Base-by-base conservation (phyloP, 2,797 vertebrate genomes). In the Setipinna tenuifilis region DNA sequence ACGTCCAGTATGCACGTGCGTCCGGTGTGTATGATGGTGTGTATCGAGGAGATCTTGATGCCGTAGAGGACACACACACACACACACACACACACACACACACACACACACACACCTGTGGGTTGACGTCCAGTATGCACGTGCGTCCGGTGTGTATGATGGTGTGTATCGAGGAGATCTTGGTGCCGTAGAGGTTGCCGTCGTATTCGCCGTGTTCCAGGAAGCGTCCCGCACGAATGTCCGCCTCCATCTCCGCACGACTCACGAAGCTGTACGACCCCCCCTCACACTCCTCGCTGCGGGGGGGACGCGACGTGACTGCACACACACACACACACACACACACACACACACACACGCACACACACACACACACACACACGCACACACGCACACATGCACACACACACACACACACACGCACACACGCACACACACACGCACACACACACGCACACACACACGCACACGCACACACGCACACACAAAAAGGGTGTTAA, bases 181-280 rank as follows among this genome's bases (percentile, higher is more conserved):
- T 99, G 86, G 98, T 99, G 90, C 98, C 98, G 12, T 99, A 99
- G 85, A 99, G 97, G 93, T 99, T 99, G 83, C 96, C 97, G 86
- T 99, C 98, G 28, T 99, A 99, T 88, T 99, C 98, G 21, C 98
- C 98, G 31, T 99, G 97, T 90, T 99, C 98, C 90, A 99, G 93
- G 86, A 99, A 99, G 44, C 96, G 96, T 84, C 98, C 97, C 87
- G 95, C 95, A 93, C 98, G 98, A 90, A 99, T 96, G 93, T 99
- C 98, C 2, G 59, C 94, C 93, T 99, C 98, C 98, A 99, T 99
- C 89, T 96, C 95, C 1, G 93, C 94, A 75, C 98, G 95, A 0
- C 94, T 97, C 86, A 98, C 97, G 86, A 99, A 99, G 90, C 97
- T 95, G 93, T 99, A 99, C 0, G 97, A 98, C 82, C 99, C 97